Percentiles rank a stretch among this genome's conserved stretches.
Evolutionary conservation across 2,797 vertebrate species (phyloP).

Genomic region (Mormyrops attenuatus): DNA sequence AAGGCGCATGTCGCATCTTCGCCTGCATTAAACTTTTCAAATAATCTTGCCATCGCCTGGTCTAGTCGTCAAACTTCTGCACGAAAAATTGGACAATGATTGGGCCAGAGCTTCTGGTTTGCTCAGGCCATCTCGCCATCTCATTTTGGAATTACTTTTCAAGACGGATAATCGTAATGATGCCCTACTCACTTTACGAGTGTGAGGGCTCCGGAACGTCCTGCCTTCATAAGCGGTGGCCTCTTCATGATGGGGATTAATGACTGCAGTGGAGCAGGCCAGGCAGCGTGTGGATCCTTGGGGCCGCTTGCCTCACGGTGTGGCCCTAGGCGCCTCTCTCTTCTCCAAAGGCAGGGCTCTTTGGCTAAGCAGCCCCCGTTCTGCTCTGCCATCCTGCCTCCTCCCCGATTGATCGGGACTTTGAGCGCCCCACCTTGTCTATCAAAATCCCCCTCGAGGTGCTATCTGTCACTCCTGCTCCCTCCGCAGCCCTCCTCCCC

Average conservation of each 20-base stretch:
- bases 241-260: conserved; percentile 41
- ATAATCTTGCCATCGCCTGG: neutral
- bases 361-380: neutral
- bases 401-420: conserved; percentile 43
- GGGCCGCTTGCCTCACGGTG: neutral
- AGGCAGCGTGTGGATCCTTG: neutral
- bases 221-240: neutral
- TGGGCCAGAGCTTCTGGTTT: neutral
- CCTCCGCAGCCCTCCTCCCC: neutral
- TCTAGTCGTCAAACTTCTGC: neutral
- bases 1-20: neutral
- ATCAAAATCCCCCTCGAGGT: conserved; percentile 34
- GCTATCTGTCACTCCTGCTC: conserved; percentile 29
- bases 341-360: conserved; percentile 4
- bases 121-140: neutral
- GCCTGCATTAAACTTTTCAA: neutral
- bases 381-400: conserved; percentile 16
- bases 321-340: neutral
- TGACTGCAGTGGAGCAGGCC: conserved; percentile 35
- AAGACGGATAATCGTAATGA: neutral
- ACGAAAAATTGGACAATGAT: neutral
- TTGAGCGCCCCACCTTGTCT: conserved; percentile 37
- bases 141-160: conserved; percentile 1
- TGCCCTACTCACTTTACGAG: neutral
- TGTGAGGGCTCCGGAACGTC: neutral